Base-by-base conservation (phyloP, 92 coral and sea anemone genomes). In the Palythoa grandis region DNA sequence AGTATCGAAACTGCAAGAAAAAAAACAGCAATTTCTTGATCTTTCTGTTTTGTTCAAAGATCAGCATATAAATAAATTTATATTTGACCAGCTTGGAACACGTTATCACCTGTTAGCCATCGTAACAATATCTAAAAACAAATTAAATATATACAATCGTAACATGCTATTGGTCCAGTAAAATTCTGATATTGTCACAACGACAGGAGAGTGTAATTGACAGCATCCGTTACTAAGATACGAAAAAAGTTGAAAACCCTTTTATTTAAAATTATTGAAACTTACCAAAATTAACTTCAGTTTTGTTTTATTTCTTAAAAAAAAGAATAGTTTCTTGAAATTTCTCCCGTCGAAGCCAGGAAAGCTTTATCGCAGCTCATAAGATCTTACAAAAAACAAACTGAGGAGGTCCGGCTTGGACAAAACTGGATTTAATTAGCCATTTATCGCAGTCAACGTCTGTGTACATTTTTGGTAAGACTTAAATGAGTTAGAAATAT, bases 41-140 rank as follows among this genome's bases (percentile, higher is more conserved):
- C 19, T 76, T 53, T 52, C 82, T 76, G 16, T 20, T 76, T 25
- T 24, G 82, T 48, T 80, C 63, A 23, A 65, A 35, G 74, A 80
- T 65, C 85, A 66, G 74, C 47, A 65, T 67, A 66, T 80, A 66
- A 79, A 80, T 80, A 66, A 39, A 23, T 47, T 65, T 12, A 66
- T 69, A 39, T 66, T 66, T 15, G 39, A 66, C 40, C 74, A 66
- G 67, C 82, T 76, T 4, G 22, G 52, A 43, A 67, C 74, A 80
- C 85, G 85, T 66, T 63, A 47, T 24, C 85, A 80, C 85, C 85
- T 80, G 85, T 58, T 20, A 19, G 6, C 17, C 20, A 61, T 25
- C 48, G 13, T 19, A 38, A 60, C 70, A 78, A 76, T 56, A 52
- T 76, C 12, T 19, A 15, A 37, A 69, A 13, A 5, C 61, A 61